Conservation (phyloP, 2,113 vertebrate species). For the Oxyura jamaicensis region DNA sequence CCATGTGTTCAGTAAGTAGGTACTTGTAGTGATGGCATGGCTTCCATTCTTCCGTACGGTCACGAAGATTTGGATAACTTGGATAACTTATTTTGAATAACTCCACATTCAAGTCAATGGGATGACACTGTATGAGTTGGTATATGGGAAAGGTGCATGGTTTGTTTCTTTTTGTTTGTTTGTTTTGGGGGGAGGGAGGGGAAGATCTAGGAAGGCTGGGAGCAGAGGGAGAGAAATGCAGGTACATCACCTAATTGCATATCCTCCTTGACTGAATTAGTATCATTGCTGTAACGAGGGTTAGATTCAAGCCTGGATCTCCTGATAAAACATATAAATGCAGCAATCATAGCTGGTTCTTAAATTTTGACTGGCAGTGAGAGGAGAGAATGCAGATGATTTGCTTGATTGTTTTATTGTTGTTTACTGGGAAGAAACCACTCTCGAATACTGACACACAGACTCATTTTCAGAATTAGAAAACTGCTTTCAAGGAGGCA, state of each 20-base stretch:
- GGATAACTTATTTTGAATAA: too few species aligned
- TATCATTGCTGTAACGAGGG: not conserved
- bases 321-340: not conserved
- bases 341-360: not conserved
- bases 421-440: not conserved
- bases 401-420: slow-evolving; percentile 6
- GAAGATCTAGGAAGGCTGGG: not conserved
- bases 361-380: not conserved
- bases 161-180: too few species aligned
- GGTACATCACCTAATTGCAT: not conserved
- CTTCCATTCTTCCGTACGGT: not conserved
- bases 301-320: not conserved
- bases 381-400: not conserved
- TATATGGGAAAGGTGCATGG: not conserved
- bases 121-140: not conserved
- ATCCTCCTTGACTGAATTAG: not conserved
- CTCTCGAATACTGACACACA: not conserved
- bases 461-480: not conserved
- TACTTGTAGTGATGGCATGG: not conserved
- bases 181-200: not conserved
- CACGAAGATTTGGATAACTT: not conserved
- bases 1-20: not conserved
- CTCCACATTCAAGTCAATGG: not conserved
- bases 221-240: not conserved
- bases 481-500: not conserved